phyloP scores from a whole-genome alignment of 2,888 invertebrate genomes.

The Apotomis capreana region DNA sequence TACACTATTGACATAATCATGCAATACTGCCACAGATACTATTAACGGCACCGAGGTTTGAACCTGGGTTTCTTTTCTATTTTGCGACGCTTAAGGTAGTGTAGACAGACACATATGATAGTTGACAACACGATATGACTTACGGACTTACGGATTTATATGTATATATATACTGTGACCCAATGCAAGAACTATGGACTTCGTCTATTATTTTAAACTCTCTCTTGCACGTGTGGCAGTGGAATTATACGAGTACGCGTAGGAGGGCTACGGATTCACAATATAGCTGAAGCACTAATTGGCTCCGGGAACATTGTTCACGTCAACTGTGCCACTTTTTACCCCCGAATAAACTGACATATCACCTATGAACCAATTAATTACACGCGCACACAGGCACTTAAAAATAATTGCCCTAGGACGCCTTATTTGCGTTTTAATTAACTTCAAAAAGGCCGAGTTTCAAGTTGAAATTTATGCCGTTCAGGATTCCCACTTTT shows the following conservation, averaged over 20 bases:
- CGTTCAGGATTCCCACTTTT: slow-evolving; percentile 5
- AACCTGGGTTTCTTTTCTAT: too few relatives aligned
- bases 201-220: too few relatives aligned
- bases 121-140: too few relatives aligned
- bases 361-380: slow-evolving; percentile 21
- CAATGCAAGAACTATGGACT: too few relatives aligned
- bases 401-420: slow-evolving; percentile 22
- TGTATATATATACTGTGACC: too few relatives aligned
- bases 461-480: slow-evolving; percentile 20
- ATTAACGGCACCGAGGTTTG: too few relatives aligned
- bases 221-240: background rate
- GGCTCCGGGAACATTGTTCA: slow-evolving; percentile 12
- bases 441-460: slow-evolving; percentile 22
- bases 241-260: background rate
- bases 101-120: too few relatives aligned
- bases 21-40: too few relatives aligned
- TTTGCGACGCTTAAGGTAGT: too few relatives aligned
- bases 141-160: too few relatives aligned
- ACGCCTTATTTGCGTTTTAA: slow-evolving; percentile 26
- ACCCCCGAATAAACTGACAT: slow-evolving; percentile 3
- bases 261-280: slow-evolving; percentile 17
- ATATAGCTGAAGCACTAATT: slow-evolving; percentile 27
- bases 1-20: too few relatives aligned
- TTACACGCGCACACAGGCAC: slow-evolving; percentile 6
- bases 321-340: slow-evolving; percentile 14